These are phyloP conservation scores for Rhodinocichla rosea DNA, from an alignment of 2,113 vertebrate species.

Conservation along the genomic window DNA sequence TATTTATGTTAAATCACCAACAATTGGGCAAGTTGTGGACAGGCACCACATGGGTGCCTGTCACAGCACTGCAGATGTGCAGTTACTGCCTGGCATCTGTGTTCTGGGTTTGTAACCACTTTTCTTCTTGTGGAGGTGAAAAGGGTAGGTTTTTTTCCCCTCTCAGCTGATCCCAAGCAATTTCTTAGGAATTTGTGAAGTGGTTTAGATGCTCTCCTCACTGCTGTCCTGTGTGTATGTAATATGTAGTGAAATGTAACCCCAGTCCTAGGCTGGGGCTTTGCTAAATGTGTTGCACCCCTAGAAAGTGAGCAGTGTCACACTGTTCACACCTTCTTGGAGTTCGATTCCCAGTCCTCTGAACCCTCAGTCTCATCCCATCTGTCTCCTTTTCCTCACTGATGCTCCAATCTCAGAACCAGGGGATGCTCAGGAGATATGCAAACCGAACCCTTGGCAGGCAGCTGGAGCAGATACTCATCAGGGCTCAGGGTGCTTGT, in stretches of 20 bases:
- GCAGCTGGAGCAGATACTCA: background rate
- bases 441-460: background rate
- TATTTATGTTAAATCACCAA: background rate
- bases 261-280: background rate
- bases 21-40: no score
- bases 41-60: fast-evolving
- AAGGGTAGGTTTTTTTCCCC: background rate
- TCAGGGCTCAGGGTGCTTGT: background rate
- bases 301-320: background rate
- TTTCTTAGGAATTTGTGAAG: background rate
- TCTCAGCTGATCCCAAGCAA: background rate
- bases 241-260: background rate
- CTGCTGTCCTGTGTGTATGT: background rate
- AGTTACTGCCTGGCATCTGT: background rate
- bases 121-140: background rate
- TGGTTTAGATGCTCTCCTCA: background rate
- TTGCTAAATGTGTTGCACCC: background rate
- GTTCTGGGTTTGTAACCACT: background rate
- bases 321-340: background rate
- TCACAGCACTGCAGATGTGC: background rate
- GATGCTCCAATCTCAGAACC: background rate
- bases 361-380: background rate
- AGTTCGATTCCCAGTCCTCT: background rate
- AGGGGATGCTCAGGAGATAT: background rate
- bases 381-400: background rate